Base-by-base conservation (phyloP, 2,888 invertebrate genomes). In the Ethmia dodecea region DNA sequence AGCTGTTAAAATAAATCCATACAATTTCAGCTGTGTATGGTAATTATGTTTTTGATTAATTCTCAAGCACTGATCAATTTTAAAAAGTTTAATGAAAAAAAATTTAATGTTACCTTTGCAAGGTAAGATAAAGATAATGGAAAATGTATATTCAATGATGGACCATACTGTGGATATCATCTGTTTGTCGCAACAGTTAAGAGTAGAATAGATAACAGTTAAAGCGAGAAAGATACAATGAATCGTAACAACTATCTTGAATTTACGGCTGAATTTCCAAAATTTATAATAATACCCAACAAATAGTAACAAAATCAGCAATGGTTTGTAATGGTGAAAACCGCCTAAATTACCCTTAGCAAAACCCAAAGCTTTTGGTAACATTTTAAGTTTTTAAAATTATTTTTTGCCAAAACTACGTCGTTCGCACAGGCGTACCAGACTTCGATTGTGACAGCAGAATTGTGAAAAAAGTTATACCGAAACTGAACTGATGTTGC, bases 211-310 rank as follows among this genome's bases (percentile, higher is more conserved):
- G 1, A 57, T 40, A 0, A 65, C 47, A 0, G 65, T 4, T 0
- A 31, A 15, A 0, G 72, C 52, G 1, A 81, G 46, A 31, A 37
- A 31, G 0, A 64, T n/a, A 13, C 68, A 67, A 25, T 79, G 81
- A 0, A 63, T 63, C 0, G 58, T 43, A 0, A 51, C 5, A 2
- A 52, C 20, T 38, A 52, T 60, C 9, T n/a, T 8, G 0, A 54
- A 40, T 9, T 53, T 27, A 0, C 50, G 28, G 5, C 49, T 63
- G 3, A 52, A 43, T 31, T 60, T 60, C 33, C 62, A 70, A 5
- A 65, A 49, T 37, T 64, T 62, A 5, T 71, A 76, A 48, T 81
- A 69, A 35, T 66, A 79, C 1, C 83, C 83, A 38, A 69, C 73
- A 1, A 77, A 42, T 0, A 75, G 38, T 9, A 83, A 45, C 6